Conservation (phyloP, 2,113 vertebrate genomes). For the Pandion haliaetus region DNA sequence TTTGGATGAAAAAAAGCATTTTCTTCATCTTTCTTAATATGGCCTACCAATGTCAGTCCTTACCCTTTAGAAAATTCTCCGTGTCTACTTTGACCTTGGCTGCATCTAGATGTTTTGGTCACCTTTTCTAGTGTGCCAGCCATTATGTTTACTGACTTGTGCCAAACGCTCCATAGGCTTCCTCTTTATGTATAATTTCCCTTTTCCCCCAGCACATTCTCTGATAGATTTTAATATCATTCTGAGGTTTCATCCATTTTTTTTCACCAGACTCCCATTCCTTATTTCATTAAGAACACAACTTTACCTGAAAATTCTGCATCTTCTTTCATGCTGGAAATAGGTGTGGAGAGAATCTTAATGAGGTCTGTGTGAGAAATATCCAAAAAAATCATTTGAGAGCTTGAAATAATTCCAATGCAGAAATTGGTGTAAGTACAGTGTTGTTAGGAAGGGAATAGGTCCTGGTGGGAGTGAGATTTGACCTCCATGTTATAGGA, state of each 20-base stretch:
- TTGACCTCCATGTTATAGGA: neutral
- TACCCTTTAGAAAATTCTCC: conserved; percentile 5
- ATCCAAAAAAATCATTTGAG: neutral
- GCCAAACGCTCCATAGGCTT: neutral
- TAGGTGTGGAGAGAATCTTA: neutral
- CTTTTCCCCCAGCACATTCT: neutral
- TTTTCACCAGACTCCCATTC: neutral
- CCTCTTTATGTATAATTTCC: neutral
- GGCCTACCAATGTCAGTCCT: neutral
- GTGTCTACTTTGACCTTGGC: neutral
- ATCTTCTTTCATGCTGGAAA: neutral
- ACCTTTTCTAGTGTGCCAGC: neutral
- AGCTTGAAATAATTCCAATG: neutral
- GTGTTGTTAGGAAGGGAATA: neutral
- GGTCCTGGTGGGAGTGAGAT: neutral
- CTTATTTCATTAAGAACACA: neutral
- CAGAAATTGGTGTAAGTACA: neutral
- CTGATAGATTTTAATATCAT: neutral
- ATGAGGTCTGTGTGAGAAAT: neutral
- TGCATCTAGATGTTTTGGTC: neutral
- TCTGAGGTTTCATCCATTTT: neutral
- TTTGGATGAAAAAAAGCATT: conserved; percentile 10
- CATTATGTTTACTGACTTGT: neutral
- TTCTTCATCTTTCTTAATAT: neutral
- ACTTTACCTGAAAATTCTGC: neutral